Evolutionary conservation across 2,888 invertebrate genomes (phyloP).

Genomic region (Drosophila robusta): DNA sequence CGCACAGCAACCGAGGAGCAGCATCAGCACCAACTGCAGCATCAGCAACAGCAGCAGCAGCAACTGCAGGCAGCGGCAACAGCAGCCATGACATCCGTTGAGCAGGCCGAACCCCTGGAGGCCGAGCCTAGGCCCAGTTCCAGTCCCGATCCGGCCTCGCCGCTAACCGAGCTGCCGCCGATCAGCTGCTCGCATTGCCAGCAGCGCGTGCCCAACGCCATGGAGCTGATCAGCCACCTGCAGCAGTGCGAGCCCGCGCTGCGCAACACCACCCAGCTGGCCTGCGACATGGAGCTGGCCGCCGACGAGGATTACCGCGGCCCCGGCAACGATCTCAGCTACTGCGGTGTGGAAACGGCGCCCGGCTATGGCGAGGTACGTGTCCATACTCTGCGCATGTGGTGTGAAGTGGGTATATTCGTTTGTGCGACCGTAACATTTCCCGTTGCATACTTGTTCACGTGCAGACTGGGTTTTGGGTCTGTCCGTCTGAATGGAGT

Average conservation of each 20-base stretch:
- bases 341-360: slow-evolving; percentile 86
- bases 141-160: neutral
- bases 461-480: too few relatives aligned
- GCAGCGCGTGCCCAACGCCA: slow-evolving; percentile 42
- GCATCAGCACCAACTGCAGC: slow-evolving; percentile 9
- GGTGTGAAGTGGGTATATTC: neutral
- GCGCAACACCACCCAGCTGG: slow-evolving; percentile 37
- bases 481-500: too few relatives aligned
- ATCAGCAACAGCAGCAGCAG: slow-evolving; percentile 1
- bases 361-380: slow-evolving; percentile 86
- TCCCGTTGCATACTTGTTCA: too few relatives aligned
- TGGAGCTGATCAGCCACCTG: slow-evolving; percentile 54
- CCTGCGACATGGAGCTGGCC: slow-evolving; percentile 38
- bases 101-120: neutral
- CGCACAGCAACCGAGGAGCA: slow-evolving; percentile 86
- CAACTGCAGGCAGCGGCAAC: slow-evolving; percentile 5
- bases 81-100: neutral
- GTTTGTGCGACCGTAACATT: neutral
- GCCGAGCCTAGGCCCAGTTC: neutral
- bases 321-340: slow-evolving; percentile 81
- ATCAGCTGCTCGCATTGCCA: slow-evolving; percentile 59
- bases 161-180: slow-evolving; percentile 10
- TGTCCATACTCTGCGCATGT: neutral
- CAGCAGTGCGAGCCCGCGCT: slow-evolving; percentile 48
- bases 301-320: slow-evolving; percentile 57